These are phyloP conservation scores for Augiades crinisus DNA, from an alignment of 2,888 invertebrate species.

Conservation along the genomic window DNA sequence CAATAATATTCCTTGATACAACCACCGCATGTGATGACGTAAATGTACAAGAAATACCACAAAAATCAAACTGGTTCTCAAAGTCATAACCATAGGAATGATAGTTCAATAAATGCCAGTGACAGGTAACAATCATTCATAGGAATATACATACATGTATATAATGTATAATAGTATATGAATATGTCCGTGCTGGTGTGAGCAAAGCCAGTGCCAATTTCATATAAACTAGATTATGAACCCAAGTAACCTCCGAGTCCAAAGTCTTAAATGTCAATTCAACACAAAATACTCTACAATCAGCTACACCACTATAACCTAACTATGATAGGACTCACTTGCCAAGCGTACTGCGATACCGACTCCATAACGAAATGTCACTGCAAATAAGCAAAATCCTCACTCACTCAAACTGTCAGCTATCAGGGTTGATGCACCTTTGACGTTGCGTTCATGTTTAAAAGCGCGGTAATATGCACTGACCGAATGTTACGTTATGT, in stretches of 20 bases:
- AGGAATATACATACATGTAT: too few species aligned
- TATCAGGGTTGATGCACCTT: slow-evolving; percentile 50
- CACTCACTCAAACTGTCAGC: slow-evolving; percentile 68
- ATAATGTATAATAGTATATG: too few species aligned
- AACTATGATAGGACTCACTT: slow-evolving; percentile 52
- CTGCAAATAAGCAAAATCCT: slow-evolving; percentile 55
- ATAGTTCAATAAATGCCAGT: background rate
- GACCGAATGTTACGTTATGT: slow-evolving; percentile 32
- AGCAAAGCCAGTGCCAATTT: background rate
- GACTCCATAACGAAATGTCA: slow-evolving; percentile 47
- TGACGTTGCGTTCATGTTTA: slow-evolving; percentile 54
- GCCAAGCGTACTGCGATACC: slow-evolving; percentile 43
- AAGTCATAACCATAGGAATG: slow-evolving; percentile 9
- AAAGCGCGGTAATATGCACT: background rate
- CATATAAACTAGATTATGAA: background rate
- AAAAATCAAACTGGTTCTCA: slow-evolving; percentile 1
- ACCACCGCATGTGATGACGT: background rate
- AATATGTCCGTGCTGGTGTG: too few species aligned
- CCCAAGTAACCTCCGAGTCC: slow-evolving; percentile 15
- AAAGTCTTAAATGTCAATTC: slow-evolving; percentile 15
- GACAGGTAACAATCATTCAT: background rate
- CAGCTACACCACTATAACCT: slow-evolving; percentile 36
- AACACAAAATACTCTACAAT: too few species aligned
- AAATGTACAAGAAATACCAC: background rate
- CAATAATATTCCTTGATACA: background rate